Base-by-base conservation (phyloP, 2,888 invertebrate genomes). In the Rosalia funebris region DNA sequence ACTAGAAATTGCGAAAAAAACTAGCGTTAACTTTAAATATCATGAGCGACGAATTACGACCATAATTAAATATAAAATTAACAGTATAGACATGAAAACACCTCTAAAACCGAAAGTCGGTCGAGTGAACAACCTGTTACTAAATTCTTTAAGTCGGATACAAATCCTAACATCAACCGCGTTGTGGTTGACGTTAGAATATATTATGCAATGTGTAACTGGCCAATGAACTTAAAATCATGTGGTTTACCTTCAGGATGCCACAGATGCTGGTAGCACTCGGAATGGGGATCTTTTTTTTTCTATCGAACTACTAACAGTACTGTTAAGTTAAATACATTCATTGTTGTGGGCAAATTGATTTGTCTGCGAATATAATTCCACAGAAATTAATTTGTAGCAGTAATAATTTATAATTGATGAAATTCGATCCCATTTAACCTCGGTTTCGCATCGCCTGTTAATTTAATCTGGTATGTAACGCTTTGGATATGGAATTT, bases 241-340 rank as follows among this genome's bases (percentile, higher is more conserved):
- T 52, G 45, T 36, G 31, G 44, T 50, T 50, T 50, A 44, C 48
- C 57, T 42, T 42, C 57, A 31, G 11, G 34, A 57, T 25, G 39
- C 1, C 7, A 44, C 20, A n/a, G 25, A 25, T 5, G 25, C 25
- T 7, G 25, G 25, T 7, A 25, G n/a, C n/a, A n/a, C n/a, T n/a
- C n/a, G n/a, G n/a, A n/a, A n/a, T n/a, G n/a, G n/a, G n/a, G n/a
- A n/a, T n/a, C n/a, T n/a, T n/a, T n/a, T n/a, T n/a, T n/a, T n/a
- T n/a, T n/a, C n/a, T n/a, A n/a, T n/a, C n/a, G 4, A 25, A 25
- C 25, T 25, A 25, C 25, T 25, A 25, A 7, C 7, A 7, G 25
- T 25, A 25, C 25, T 25, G 25, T 25, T 25, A 25, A 7, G 25
- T 5, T 7, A n/a, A n/a, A n/a, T n/a, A n/a, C 25, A 7, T 3